phyloP scores from a whole-genome alignment of 2,113 vertebrate genomes.

The Sus scrofa region DNA sequence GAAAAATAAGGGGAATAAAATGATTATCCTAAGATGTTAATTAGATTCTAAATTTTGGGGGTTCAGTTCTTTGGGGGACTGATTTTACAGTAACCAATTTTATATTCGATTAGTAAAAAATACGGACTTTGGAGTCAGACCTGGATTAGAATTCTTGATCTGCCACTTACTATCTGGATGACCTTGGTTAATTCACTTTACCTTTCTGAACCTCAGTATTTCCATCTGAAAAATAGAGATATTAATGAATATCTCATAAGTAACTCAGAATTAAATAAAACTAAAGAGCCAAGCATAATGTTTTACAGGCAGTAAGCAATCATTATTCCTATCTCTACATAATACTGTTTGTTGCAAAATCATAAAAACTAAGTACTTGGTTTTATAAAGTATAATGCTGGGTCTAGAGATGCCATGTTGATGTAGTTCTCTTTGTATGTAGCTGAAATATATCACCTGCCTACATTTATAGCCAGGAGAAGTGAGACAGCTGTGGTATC shows the following conservation, averaged over 20 bases:
- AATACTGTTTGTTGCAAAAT: slow-evolving; percentile 1
- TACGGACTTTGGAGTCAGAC: not conserved
- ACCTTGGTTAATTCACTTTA: not conserved
- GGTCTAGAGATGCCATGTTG: not conserved
- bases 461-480: not conserved
- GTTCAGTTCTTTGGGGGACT: not conserved
- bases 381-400: not conserved
- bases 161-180: not conserved
- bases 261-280: not conserved
- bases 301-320: not conserved
- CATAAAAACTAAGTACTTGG: slow-evolving; percentile 41
- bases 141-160: slow-evolving; percentile 28
- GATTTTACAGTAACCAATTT: slow-evolving; percentile 25
- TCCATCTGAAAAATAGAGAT: slow-evolving; percentile 25
- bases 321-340: not conserved
- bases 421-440: not conserved
- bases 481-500: not conserved
- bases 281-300: not conserved
- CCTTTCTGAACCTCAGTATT: slow-evolving; percentile 30
- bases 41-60: slow-evolving; percentile 49
- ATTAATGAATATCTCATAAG: not conserved
- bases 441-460: not conserved
- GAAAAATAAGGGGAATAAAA: not conserved
- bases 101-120: slow-evolving; percentile 29
- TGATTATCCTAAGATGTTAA: slow-evolving; percentile 19